Evolutionary conservation across 2,797 vertebrate species (phyloP), one percentile per base, ranked within the genome.

Genomic region (Crocidura indochinensis): DNA sequence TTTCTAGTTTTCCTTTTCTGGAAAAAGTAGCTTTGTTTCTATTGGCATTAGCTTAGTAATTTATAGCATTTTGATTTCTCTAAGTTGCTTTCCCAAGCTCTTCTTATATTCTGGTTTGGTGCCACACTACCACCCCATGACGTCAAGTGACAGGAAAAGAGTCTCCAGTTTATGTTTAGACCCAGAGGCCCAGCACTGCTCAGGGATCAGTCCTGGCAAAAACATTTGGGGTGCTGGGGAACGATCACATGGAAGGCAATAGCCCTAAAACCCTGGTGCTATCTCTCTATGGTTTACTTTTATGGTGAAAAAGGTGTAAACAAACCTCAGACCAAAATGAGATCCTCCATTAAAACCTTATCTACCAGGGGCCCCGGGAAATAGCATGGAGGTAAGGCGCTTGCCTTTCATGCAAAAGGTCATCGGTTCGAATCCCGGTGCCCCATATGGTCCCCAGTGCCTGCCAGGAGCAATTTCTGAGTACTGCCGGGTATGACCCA

Each of bases 61-160:
- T 78, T 62, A 80, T 65, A 65, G 64, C 29, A 12, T 71, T 90
- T 76, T 88, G 22, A 76, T 44, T 71, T 69, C 71, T 80, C 71
- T 68, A 71, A 88, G 74, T 62, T 81, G 86, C 71, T 78, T 94
- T 84, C 89, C 49, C 73, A 91, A 80, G 27, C 64, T 7, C 80
- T 8, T 76, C 12, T 67, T 78, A 0, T 76, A 51, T 31, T 60
- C 19, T 29, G 1, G 88, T 68, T 7, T 53, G 12, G 22, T 56
- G 31, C 67, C 49, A 68, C 12, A 6, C 22, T 11, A 3, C 29
- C 9, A 0, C 10, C 4, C 46, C 1, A 64, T 3, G 8, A 17
- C 3, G 24, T 67, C 49, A 91, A 77, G 22, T 38, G n/a, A 90
- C 29, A 62, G 68, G 44, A 90, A 81, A 83, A n/a, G 4, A 77